phyloP scores from a whole-genome alignment of 2,888 invertebrate species.

The Ashinkailepas kermadecensis region DNA sequence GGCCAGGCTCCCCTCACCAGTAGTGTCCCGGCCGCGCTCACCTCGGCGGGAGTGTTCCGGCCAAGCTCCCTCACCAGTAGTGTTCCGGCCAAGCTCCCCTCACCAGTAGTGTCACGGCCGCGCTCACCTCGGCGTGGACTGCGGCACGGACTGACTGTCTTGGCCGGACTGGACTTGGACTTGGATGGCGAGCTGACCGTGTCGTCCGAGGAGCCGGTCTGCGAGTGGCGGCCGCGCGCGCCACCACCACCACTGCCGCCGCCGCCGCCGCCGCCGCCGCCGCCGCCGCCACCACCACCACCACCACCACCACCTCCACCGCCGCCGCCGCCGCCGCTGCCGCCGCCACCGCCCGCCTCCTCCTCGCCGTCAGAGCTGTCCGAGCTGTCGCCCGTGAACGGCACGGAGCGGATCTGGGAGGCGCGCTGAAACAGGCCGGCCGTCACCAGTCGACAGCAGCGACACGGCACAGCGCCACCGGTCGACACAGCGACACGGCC shows the following conservation, averaged over 20 bases:
- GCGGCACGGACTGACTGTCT: conserved; percentile 36
- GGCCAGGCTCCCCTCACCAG: too few relatives aligned
- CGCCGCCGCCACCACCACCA: conserved; percentile 72
- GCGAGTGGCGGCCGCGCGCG: conserved; percentile 35
- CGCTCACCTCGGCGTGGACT: conserved; percentile 38
- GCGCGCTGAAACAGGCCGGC: conserved; percentile 55
- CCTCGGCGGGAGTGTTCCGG: too few relatives aligned
- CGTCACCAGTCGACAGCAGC: too few relatives aligned
- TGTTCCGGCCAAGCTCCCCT: too few relatives aligned
- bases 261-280: conserved; percentile 75
- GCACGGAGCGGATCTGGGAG: conserved; percentile 91
- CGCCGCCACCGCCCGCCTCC: conserved; percentile 44
- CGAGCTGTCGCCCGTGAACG: conserved; percentile 89
- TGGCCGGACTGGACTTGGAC: conserved; percentile 34
- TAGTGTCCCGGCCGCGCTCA: too few relatives aligned
- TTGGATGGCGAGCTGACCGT: conserved; percentile 34
- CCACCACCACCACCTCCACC: conserved; percentile 41
- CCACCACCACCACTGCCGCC: conserved; percentile 44
- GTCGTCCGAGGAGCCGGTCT: conserved; percentile 33
- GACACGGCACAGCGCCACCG: too few relatives aligned
- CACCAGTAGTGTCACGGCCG: too few relatives aligned
- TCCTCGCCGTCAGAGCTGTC: conserved; percentile 80
- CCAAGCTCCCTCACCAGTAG: too few relatives aligned
- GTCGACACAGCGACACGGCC: too few relatives aligned
- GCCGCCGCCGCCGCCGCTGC: conserved; percentile 35